Evolutionary conservation across 2,888 invertebrate genomes (phyloP), one percentile per base, ranked within the genome.

Genomic region (Nasonovia ribisnigri): DNA sequence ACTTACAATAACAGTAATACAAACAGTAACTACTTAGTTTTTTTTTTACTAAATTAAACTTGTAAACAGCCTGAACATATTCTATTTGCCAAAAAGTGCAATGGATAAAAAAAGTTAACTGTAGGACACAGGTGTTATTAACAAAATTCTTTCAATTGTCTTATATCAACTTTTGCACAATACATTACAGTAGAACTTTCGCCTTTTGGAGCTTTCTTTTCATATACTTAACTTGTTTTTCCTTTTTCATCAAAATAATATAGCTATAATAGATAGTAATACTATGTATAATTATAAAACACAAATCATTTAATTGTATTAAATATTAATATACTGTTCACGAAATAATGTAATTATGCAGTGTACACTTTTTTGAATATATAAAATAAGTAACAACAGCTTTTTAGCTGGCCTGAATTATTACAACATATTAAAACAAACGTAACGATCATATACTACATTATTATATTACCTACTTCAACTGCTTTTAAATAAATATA

Each of bases 21-120:
- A 8, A 26, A 57, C 26, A 51, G 36, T 24, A 90, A 8, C 29
- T 48, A 20, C 36, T 67, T n/a, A n/a, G 20, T 54, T 54, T 54
- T 1, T 20, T 84, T 91, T 84, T 29, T 11, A 84, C 43, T 36
- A 92, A 60, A 36, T 48, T 36, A 87, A 91, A 43, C n/a, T 4
- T 11, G 43, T 43, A 84, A 84, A 20, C 86, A 57, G n/a, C 48
- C 60, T n/a, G 36, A 87, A 36, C 2, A 48, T 46, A 60, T 48
- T 60, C 48, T 20, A 77, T 43, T 67, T 43, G 92, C 88, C 67
- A 92, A 88, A 88, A 77, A 88, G 51, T 88, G 48, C 43, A 88
- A 92, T 86, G 29, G 29, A 88, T 48, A 36, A 36, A 88, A 67
- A 67, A 67, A 60, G 20, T n/a, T 67, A 90, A 90, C 46, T 88